phyloP scores from a whole-genome alignment of 2,888 invertebrate species.

The Phlogophora meticulosa region DNA sequence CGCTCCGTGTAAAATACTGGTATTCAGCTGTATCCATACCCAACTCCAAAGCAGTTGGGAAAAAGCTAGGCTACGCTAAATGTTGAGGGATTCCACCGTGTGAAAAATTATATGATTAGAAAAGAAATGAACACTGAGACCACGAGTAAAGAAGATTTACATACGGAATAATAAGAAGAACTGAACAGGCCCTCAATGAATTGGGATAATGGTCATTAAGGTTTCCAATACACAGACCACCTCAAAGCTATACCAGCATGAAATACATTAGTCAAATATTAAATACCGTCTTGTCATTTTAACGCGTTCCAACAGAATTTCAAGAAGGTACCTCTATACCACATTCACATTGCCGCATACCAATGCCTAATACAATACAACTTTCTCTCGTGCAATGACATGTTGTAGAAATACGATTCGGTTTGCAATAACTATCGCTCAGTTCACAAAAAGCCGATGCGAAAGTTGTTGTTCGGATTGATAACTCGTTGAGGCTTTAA shows the following conservation, averaged over 20 bases:
- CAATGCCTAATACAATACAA: conserved; percentile 64
- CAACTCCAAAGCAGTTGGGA: no score
- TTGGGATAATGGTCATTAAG: neutral
- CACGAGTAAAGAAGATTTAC: no score
- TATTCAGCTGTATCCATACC: no score
- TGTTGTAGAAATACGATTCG: conserved; percentile 64
- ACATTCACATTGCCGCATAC: conserved; percentile 69
- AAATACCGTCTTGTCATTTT: neutral
- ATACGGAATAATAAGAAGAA: no score
- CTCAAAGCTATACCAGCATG: neutral
- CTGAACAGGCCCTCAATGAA: neutral
- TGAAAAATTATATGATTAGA: neutral
- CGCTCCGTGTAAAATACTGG: no score
- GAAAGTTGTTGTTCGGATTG: conserved; percentile 47
- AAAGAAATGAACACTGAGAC: neutral
- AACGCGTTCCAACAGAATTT: conserved; percentile 14
- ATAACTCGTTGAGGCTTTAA: conserved; percentile 13
- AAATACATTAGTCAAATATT: neutral
- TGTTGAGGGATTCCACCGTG: neutral
- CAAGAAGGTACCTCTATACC: conserved; percentile 57
- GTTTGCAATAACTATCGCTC: conserved; percentile 55
- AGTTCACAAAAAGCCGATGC: conserved; percentile 52
- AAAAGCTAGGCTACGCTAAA: no score
- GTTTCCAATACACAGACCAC: no score
- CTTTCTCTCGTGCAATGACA: conserved; percentile 74